phyloP scores from a whole-genome alignment of 2,797 vertebrate genomes.

The Furcifer pardalis region DNA sequence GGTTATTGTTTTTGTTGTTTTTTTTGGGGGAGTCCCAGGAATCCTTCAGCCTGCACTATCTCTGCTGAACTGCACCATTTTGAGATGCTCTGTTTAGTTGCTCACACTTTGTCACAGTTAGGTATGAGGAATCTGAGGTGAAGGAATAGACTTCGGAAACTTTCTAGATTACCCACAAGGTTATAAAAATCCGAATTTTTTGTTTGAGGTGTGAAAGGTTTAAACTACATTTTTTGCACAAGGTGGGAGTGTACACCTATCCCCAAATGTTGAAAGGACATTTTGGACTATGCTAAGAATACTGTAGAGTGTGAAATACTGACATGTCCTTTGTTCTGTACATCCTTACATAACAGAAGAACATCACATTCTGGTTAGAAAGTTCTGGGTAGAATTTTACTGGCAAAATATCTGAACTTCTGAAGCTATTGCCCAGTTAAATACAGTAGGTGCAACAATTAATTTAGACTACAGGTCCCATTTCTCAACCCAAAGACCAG shows the following conservation, averaged over 20 bases:
- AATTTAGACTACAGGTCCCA: not conserved
- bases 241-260: constrained; percentile 1
- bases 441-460: not conserved
- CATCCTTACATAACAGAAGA: not conserved
- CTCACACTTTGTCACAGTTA: not conserved
- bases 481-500: no score
- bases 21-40: no score
- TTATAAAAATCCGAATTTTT: not conserved
- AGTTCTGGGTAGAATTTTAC: not conserved
- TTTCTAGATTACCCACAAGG: not conserved
- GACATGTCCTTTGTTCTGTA: not conserved
- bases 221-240: not conserved
- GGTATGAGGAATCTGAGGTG: not conserved
- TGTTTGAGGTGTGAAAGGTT: not conserved
- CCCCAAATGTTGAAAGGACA: not conserved
- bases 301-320: not conserved
- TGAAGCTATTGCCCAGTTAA: not conserved
- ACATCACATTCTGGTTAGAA: constrained; percentile 9
- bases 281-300: not conserved
- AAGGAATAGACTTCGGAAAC: not conserved
- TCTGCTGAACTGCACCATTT: no score
- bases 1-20: no score
- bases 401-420: not conserved
- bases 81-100: not conserved
- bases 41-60: no score